Evolutionary conservation across 2,797 vertebrate species (phyloP).

Genomic region (Threskiornis aethiopicus): DNA sequence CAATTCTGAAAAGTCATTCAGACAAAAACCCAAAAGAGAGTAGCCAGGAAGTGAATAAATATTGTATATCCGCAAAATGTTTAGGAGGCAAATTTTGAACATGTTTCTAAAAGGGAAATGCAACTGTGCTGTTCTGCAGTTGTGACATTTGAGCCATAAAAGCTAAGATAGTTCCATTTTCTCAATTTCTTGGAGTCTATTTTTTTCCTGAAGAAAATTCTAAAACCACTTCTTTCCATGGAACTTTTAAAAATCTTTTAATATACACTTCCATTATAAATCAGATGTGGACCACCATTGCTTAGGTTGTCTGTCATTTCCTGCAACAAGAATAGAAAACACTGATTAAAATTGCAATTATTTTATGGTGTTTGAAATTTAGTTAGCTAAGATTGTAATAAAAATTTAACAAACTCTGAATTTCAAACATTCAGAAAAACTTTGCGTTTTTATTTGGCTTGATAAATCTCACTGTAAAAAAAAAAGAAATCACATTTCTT

Average conservation of each 20-base stretch:
- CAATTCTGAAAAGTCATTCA: conserved; percentile 56
- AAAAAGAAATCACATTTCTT: not conserved
- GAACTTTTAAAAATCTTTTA: conserved; percentile 57
- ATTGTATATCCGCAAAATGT: conserved; percentile 45
- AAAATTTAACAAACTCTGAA: not conserved
- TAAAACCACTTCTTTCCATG: conserved; percentile 38
- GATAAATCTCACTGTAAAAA: not conserved
- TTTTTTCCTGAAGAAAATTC: conserved; percentile 59
- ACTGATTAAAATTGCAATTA: conserved; percentile 39
- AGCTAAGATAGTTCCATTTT: conserved; percentile 39
- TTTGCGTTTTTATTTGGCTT: not conserved
- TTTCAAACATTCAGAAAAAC: conserved; percentile 19
- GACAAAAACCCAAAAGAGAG: not conserved
- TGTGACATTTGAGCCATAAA: conserved; percentile 47
- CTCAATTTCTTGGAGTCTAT: conserved; percentile 20
- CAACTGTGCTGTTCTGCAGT: conserved; percentile 41
- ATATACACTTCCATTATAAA: conserved; percentile 88
- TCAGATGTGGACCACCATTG: conserved; percentile 90
- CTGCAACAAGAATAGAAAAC: conserved; percentile 78
- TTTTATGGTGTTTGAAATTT: not conserved
- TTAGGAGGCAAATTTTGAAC: conserved; percentile 50
- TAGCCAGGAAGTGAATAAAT: conserved; percentile 42
- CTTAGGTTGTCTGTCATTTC: conserved; percentile 93
- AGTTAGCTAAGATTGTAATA: not conserved
- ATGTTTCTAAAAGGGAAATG: conserved; percentile 34